Evolutionary conservation across 2,797 vertebrate genomes (phyloP), one percentile per base, ranked within the genome.

Genomic region (Coracias cyanogaster): DNA sequence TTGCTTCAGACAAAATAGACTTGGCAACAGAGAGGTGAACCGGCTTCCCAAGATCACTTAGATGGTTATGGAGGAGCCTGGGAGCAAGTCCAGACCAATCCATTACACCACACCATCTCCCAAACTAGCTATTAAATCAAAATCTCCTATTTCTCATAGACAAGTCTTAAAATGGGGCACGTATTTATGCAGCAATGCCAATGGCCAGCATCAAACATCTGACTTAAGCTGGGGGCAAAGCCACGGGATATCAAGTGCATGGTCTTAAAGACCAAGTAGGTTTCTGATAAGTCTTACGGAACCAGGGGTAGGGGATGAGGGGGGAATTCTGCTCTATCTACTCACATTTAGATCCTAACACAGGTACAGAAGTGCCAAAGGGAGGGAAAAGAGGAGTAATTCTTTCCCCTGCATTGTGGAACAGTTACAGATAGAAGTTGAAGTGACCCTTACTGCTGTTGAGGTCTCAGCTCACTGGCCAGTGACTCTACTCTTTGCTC

Each of bases 341-440:
- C 49, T 89, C 74, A 73, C 19, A 86, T 15, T 69, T 54, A 69
- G 20, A 65, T 64, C 45, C 80, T 29, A n/a, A 57, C 18, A 71
- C 15, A 82, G 31, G 29, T 92, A 84, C 19, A 61, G 22, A 94
- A 97, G 87, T 82, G 89, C 91, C 80, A 93, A 35, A 64, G 28
- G 9, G 45, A 90, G 45, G 55, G 57, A 76, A 83, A n/a, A n/a
- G n/a, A 81, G 43, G 20, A 72, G 6, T n/a, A 62, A 61, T 16
- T 90, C 67, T 69, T 82, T 93, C 52, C 80, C 52, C 12, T 33
- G 21, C 29, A 18, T 5, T 67, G 67, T 74, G 74, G 64, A 90
- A 87, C 19, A 67, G 60, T 66, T 80, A 80, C 13, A 64, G 24
- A 77, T 8, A 48, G 1, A 29, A 69, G 52, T 5, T 86, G 74